Percentiles rank a stretch among this genome's conserved stretches.
Evolutionary conservation across 2,797 vertebrate genomes (phyloP).

Genomic region (Macroramphosus scolopax): DNA sequence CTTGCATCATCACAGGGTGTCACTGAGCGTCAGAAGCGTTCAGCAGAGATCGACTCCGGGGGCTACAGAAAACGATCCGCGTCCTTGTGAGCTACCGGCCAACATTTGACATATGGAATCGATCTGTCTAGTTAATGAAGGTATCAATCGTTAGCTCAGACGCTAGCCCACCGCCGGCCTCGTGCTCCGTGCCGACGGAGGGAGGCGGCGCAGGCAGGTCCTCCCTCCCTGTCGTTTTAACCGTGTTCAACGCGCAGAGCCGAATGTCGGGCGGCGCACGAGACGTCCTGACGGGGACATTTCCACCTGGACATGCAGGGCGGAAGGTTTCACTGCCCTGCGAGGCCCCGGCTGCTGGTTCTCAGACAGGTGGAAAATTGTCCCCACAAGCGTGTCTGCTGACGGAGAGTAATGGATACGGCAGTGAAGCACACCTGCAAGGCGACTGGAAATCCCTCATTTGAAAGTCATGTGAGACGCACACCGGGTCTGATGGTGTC

Average conservation of each 20-base stretch:
- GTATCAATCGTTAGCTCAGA: constrained; percentile 33
- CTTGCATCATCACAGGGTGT: no score
- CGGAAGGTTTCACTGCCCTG: constrained; percentile 30
- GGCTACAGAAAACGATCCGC: constrained; percentile 27
- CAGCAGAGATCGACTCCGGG: constrained; percentile 14
- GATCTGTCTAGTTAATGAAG: constrained; percentile 47
- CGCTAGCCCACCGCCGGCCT: no score
- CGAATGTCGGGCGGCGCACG: neutral
- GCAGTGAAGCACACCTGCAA: constrained; percentile 24
- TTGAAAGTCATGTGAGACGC: no score
- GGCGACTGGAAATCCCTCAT: neutral
- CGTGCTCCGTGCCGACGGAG: no score
- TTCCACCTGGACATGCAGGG: constrained; percentile 18
- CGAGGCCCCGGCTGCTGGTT: constrained; percentile 23
- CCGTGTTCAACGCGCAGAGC: constrained; percentile 3
- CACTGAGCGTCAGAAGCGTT: constrained; percentile 23
- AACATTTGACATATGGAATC: constrained; percentile 36
- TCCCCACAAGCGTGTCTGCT: constrained; percentile 50
- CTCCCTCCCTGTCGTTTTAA: constrained; percentile 1
- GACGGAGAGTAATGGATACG: constrained; percentile 33
- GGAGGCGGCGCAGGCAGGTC: neutral
- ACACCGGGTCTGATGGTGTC: no score
- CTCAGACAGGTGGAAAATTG: constrained; percentile 64
- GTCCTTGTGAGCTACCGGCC: constrained; percentile 16
- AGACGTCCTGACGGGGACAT: constrained; percentile 1